Base-by-base conservation (phyloP, 2,113 vertebrate species). In the Callithrix jacchus region DNA sequence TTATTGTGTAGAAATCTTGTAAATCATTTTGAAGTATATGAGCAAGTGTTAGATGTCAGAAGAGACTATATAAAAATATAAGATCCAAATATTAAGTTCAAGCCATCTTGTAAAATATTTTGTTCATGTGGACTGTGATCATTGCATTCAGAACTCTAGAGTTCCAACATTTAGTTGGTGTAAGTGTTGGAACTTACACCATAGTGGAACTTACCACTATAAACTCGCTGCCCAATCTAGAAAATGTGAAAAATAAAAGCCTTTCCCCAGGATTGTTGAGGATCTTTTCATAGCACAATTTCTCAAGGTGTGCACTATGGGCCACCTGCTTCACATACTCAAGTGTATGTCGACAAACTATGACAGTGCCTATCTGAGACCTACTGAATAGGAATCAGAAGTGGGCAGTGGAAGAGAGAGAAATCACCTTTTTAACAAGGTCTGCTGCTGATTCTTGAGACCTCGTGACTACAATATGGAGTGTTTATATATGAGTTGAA, bases 351-450 rank as follows among this genome's bases (percentile, higher is more conserved):
- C 66, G 35, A 64, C 5, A 86, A 21, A 21, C 6, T 9, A 35
- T 18, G 11, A 10, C 13, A 54, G 23, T 61, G 27, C 9, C 42
- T 7, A 9, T 71, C 8, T 27, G n/a, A 81, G 32, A 17, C 1
- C 9, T 27, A 11, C 1, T 23, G 21, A 88, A 84, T 27, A 25
- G 5, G 18, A 70, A 13, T 23, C 10, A 32, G 23, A 70, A 40
- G 8, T 0, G 9, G 23, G 9, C 2, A n/a, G 10, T 42, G 6
- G 1, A 6, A 2, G 3, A 21, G 21, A n/a, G 8, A 18, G n/a
- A 21, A 71, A 54, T 40, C 18, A 71, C 17, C 20, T 42, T 83
- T 73, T 76, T 77, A 79, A 30, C 5, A 89, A 49, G 18, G 0
- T 61, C 8, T 45, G 7, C 14, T 52, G 37, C 8, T 79, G 20